Percentiles rank a stretch among this genome's conserved stretches.
Conservation (phyloP, 2,888 invertebrate genomes). For the Eupithecia pulchellata region DNA sequence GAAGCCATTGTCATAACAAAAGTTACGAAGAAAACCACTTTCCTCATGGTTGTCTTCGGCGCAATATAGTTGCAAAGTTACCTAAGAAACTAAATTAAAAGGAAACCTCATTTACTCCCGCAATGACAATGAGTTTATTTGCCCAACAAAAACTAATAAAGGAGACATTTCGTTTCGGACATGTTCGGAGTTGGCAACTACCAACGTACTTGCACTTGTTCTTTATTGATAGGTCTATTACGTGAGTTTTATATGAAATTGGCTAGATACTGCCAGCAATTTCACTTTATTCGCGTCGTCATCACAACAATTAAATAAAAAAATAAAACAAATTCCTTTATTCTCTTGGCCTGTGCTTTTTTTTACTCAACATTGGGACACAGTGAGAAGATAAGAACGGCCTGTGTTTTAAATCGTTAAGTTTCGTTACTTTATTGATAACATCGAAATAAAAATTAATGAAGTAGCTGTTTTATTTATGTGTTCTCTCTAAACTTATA, state of each 20-base stretch:
- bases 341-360: background rate
- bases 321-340: background rate
- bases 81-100: slow-evolving; percentile 53
- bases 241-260: slow-evolving; percentile 33
- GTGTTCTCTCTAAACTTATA: slow-evolving; percentile 38
- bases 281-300: background rate
- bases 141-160: slow-evolving; percentile 63
- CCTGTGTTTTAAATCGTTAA: background rate
- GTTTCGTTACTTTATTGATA: background rate
- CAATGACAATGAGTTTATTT: slow-evolving; percentile 59
- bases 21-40: slow-evolving; percentile 30
- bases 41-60: slow-evolving; percentile 30
- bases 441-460: background rate
- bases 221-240: slow-evolving; percentile 21
- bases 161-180: slow-evolving; percentile 57
- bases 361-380: background rate
- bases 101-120: slow-evolving; percentile 44
- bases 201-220: slow-evolving; percentile 25
- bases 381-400: background rate
- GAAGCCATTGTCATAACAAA: slow-evolving; percentile 25
- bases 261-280: slow-evolving; percentile 17
- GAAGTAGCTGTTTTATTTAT: background rate
- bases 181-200: slow-evolving; percentile 54
- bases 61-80: slow-evolving; percentile 43
- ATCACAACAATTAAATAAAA: background rate